Percentiles rank a stretch among this genome's conserved stretches.
These are phyloP conservation scores for Creontiades dilutus DNA, from an alignment of 2,888 invertebrate species.

Conservation along the genomic window DNA sequence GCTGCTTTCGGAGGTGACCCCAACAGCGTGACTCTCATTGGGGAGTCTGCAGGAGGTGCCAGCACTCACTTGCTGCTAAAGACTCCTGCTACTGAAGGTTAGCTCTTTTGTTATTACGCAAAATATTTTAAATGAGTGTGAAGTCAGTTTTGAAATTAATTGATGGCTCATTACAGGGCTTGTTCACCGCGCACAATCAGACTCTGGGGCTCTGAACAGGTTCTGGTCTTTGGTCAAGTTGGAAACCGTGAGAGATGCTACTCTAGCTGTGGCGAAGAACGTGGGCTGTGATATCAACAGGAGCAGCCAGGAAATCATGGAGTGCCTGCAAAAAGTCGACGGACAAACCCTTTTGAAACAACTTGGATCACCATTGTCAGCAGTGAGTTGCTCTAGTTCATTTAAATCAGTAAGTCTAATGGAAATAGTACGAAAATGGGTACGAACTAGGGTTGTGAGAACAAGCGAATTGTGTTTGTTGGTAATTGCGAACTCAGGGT, in stretches of 20 bases:
- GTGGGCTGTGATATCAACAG: background rate
- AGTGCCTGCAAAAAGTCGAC: background rate
- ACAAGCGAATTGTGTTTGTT: no score
- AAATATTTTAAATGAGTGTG: no score
- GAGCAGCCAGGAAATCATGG: background rate
- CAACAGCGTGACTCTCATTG: constrained; percentile 23
- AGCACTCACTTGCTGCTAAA: constrained; percentile 12
- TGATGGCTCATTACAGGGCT: constrained; percentile 13
- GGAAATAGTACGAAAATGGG: no score
- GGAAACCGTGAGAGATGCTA: background rate
- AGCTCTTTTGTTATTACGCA: background rate
- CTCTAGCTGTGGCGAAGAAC: background rate
- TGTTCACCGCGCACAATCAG: background rate
- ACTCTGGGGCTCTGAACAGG: constrained; percentile 26
- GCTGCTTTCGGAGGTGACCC: constrained; percentile 43
- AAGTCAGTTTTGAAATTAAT: no score
- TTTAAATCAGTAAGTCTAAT: no score
- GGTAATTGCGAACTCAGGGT: no score
- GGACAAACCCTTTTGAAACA: background rate
- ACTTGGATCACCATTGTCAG: background rate
- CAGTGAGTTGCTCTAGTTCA: no score
- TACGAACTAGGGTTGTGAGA: no score
- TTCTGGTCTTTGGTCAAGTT: background rate
- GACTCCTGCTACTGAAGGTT: constrained; percentile 16
- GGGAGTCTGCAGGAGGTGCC: constrained; percentile 41